Base-by-base conservation (phyloP, 2,113 vertebrate species). In the Lycocorax pyrrhopterus region DNA sequence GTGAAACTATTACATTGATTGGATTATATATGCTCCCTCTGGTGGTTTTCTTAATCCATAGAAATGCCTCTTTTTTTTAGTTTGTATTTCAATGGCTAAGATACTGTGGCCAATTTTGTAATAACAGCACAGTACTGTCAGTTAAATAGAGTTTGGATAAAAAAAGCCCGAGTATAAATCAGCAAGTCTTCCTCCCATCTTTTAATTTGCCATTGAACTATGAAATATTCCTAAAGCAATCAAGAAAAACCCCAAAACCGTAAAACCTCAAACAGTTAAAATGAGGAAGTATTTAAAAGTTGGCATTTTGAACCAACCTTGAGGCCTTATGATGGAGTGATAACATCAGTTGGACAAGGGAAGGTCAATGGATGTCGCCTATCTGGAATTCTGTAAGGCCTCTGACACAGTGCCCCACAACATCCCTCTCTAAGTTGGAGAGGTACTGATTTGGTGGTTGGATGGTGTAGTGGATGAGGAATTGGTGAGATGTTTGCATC, bases 11-110 rank as follows among this genome's bases (percentile, higher is more conserved):
- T 74, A 91, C 58, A 63, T 6, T 80, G 71, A 94, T 86, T 83
- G 63, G 87, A 84, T 96, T 96, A 93, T 79, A 55, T 74, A 94
- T 41, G 46, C 94, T 96, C 91, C 87, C 91, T 94, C 94, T 96
- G 78, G 81, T 96, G 94, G 94, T 77, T 83, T 86, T 76, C 35
- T 91, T 85, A 95, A 91, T 88, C 43, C 71, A 73, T 39, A 80
- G 15, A 89, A 87, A 74, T 84, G 37, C 1, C 8, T 14, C 33
- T 74, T 46, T 35, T n/a, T 47, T 63, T 56, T n/a, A 10, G 53
- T 79, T 81, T 89, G 14, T 58, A 56, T 66, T 87, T 90, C 53
- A 84, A 25, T 76, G 53, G 18, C 37, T 80, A 49, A 71, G 39
- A 72, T 55, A 30, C 23, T 58, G n/a, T 53, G 33, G 35, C 13